Evolutionary conservation across 2,797 vertebrate species (phyloP), one percentile per base, ranked within the genome.

Genomic region (Mustela erminea): DNA sequence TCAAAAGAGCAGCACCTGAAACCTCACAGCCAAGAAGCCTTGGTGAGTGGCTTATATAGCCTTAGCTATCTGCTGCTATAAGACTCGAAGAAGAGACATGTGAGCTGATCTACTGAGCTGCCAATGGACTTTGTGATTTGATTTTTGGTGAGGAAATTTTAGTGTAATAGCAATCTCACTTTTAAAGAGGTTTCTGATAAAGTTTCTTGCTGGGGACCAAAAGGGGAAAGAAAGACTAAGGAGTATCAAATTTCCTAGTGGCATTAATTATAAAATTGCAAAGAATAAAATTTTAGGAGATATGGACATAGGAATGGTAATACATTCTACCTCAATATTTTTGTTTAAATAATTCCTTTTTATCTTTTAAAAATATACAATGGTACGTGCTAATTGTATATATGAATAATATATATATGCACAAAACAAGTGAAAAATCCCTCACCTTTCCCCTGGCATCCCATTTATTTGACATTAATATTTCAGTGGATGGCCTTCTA

Each of bases 301-400:
- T 81, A 21, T 1, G 62, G 56, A 56, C 3, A 80, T 43, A 75
- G 10, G 7, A 87, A 87, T 64, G 75, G 15, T 46, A 43, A 87
- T 81, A 83, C 23, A 78, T n/a, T 23, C 58, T 68, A 89, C 12
- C 35, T 93, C 27, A 35, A 38, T 90, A 89, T 70, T 95, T 62
- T 92, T 43, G 4, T 70, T 87, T 87, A 93, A 58, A 68, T 2
- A 84, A 80, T 93, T 89, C 15, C 25, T 89, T 96, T 95, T 94
- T 62, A 90, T 82, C n/a, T 93, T 94, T 94, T 74, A 35, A 78
- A 90, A 75, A 21, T 54, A 62, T 75, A 77, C 87, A 94, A 62
- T 95, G 5, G 5, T 35, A 38, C 23, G 41, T 58, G 41, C 18
- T 87, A 12, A 72, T 15, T n/a, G 20, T 60, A 92, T 64, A 4